Base-by-base conservation (phyloP, 2,113 vertebrate species). In the Sinocyclocheilus maitianheensis region DNA sequence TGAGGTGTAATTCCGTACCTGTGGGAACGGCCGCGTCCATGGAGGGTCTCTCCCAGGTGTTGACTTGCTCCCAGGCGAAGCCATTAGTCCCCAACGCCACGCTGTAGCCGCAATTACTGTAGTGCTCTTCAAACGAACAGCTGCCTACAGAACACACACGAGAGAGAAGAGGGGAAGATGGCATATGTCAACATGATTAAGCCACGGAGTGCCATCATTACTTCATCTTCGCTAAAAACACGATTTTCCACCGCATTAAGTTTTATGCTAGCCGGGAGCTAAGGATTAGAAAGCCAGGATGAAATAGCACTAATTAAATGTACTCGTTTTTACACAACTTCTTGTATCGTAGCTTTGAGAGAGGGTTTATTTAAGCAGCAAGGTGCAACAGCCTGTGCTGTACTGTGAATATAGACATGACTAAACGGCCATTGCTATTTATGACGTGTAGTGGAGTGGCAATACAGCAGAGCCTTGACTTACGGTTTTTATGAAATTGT, bases 21-120 rank as follows among this genome's bases (percentile, higher is more conserved):
- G 98, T 97, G 51, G 97, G 98, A 83, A 98, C 95, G 7, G 95
- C 95, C 0, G 96, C 95, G 81, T 99, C 97, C 93, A 97, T 94
- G 53, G 96, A 96, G 46, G 97, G 97, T 74, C 96, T 99, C 85
- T 99, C 97, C 97, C 97, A 99, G 16, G 98, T 98, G 92, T 98
- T 98, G 90, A 98, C 95, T 92, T 99, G 98, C 90, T 99, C 98
- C 98, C 98, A 99, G 78, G 97, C 96, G 93, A 99, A 98, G 88
- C 97, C 97, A 92, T 96, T 97, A 92, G 97, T 98, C 90, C 98
- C 98, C 85, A 99, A 94, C 82, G 97, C 96, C 84, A 99, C 97
- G 0, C 97, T 97, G 75, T 98, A 99, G 1, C 98, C 98, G 91
- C 98, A 99, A 30, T 95, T 97, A 93, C 95, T 97, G 87, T 98